Percentiles rank a stretch among this genome's conserved stretches.
Evolutionary conservation across 2,888 invertebrate genomes (phyloP).

Genomic region (Clunio marinus): DNA sequence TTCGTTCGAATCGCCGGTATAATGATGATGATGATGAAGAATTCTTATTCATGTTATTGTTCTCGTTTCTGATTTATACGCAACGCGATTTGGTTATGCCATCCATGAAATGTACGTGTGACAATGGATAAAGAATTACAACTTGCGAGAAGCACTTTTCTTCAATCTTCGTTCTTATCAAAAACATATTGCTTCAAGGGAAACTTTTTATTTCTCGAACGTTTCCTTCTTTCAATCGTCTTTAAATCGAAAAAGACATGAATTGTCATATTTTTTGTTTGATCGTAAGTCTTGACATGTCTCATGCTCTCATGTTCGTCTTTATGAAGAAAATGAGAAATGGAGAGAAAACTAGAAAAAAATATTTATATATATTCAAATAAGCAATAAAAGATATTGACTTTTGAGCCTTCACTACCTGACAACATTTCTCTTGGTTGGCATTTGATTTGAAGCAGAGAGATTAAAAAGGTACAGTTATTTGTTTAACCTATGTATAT

Average conservation of each 20-base stretch:
- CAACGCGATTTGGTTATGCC: conserved; percentile 28
- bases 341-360: conserved; percentile 8
- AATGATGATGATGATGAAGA: conserved; percentile 38
- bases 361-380: too few species aligned
- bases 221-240: not conserved
- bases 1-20: conserved; percentile 40
- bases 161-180: not conserved
- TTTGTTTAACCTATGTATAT: not conserved
- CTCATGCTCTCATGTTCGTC: not conserved
- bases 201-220: not conserved
- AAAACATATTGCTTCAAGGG: too few species aligned
- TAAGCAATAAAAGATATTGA: conserved; percentile 32
- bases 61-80: conserved; percentile 22
- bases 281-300: not conserved
- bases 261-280: conserved; percentile 21
- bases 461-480: conserved; percentile 38
- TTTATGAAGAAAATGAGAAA: not conserved
- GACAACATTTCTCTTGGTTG: not conserved
- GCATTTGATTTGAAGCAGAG: conserved; percentile 10
- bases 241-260: conserved; percentile 14
- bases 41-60: conserved; percentile 24
- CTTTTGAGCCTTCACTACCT: conserved; percentile 27
- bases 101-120: not conserved
- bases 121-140: not conserved
- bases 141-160: not conserved